Base-by-base conservation (phyloP, 92 coral and sea anemone species). In the Bergia puertoricense region DNA sequence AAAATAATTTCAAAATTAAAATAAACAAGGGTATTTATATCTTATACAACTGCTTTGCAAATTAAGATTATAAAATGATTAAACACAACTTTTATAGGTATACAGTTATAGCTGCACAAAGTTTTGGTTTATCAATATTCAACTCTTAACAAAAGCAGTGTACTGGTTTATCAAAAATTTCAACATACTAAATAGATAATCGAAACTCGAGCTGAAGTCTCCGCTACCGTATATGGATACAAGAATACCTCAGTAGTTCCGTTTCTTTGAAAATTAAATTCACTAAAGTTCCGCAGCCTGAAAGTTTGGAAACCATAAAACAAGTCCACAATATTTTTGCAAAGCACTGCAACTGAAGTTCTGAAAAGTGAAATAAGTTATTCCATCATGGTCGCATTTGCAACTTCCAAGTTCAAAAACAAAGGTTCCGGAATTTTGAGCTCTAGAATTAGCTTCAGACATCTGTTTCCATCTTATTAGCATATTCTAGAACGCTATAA, bases 381-480 rank as follows among this genome's bases (percentile, higher is more conserved):
- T 42, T 14, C 37, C 37, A 50, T 22, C 59, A 11, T 9, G 46
- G n/a, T 39, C 20, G 1, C 43, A 20, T 39, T 74, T 23, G 23
- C 45, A 67, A 22, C 37, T 84, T 39, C 59, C 43, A 15, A 37
- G 20, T 72, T 71, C 66, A 46, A 71, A 54, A 84, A 46, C 38
- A 45, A 42, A 13, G 41, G 56, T 45, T 84, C 30, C 20, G 46
- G 79, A 84, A 71, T 84, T 71, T 36, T 14, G 67, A 38, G 30
- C 56, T 14, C 67, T 56, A 71, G 46, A 71, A 43, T 84, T 46
- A 2, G 41, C 81, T 15, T 44, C 40, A 13, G 44, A 67, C 86
- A 82, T 66, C 86, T 82, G 66, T 72, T 66, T 71, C n/a, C 79
- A 84, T 16, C 77, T 69, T 30, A 84, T 84, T 71, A 69, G 36